Base-by-base conservation (phyloP, 2,113 vertebrate species). In the Glaucomys volans region DNA sequence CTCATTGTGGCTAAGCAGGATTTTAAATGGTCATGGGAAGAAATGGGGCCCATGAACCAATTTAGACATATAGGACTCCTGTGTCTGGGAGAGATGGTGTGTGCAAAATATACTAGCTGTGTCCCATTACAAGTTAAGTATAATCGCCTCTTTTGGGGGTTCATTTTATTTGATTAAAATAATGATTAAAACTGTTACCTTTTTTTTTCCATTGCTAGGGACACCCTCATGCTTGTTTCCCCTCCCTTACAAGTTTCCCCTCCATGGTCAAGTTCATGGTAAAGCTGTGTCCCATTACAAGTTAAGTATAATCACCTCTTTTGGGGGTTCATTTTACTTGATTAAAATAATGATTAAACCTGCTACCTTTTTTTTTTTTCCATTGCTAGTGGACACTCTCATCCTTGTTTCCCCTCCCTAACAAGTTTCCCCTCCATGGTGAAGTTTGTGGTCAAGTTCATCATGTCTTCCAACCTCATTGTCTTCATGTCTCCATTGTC, bases 161-260 rank as follows among this genome's bases (percentile, higher is more conserved):
- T 95, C 47, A 72, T 96, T 94, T 84, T 90, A 62, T 17, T 86
- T 94, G 79, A 93, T 96, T 84, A 74, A 84, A 96, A 93, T 47
- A 64, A 90, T 59, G 54, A 93, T 82, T 94, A 80, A 84, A 40
- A 14, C 26, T 72, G 9, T 94, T 93, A 57, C 18, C 52, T 90
- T 20, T 50, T 94, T 84, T 71, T 84, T 64, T n/a, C 42, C 16
- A 54, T 80, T 71, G 18, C 57, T 12, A 28, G 24, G 22, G 37
- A 71, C 24, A n/a, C 17, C 64, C 14, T 86, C 42, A n/a, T 47
- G 40, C 26, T 64, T 69, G 12, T 88, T 90, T 75, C 30, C 32
- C 75, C 32, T 44, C 18, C 22, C 28, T 86, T 37, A 35, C 30
- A 47, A 47, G 44, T 47, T 47, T 47, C 44, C 44, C 44, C 37